These are phyloP conservation scores for Aphidius ervi DNA, from an alignment of 1,140 invertebrate genomes.

Conservation along the genomic window DNA sequence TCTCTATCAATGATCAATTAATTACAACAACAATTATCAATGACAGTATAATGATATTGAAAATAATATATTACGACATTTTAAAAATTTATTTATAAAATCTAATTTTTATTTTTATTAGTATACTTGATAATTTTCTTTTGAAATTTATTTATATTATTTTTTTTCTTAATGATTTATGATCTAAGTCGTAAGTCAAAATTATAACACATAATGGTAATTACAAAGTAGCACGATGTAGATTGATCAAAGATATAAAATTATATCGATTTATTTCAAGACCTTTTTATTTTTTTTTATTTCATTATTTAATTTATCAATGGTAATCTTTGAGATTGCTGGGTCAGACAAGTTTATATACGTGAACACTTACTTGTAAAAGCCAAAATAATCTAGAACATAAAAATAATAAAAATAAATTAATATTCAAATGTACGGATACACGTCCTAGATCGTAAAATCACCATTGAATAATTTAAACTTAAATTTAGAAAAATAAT, in stretches of 20 bases:
- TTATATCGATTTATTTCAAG: slow-evolving; percentile 8
- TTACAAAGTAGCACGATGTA: background rate
- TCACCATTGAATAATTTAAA: background rate
- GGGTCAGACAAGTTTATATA: slow-evolving; percentile 14
- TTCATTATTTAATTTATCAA: slow-evolving; percentile 9
- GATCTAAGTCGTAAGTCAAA: background rate
- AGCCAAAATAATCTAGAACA: slow-evolving; percentile 2
- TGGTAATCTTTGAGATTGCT: slow-evolving; percentile 13
- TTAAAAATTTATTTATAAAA: too few species aligned
- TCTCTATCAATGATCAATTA: background rate
- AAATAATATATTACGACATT: background rate
- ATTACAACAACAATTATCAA: slow-evolving; percentile 22
- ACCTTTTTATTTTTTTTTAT: background rate
- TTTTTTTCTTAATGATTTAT: background rate
- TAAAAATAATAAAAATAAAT: slow-evolving; percentile 9
- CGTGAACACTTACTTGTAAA: slow-evolving; percentile 4
- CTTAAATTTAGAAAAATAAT: background rate
- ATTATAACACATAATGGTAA: background rate
- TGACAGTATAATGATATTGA: slow-evolving; percentile 24
- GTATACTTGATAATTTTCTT: too few species aligned
- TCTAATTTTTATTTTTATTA: too few species aligned
- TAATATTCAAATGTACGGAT: background rate
- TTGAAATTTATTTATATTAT: background rate
- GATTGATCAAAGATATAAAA: background rate
- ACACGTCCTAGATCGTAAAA: too few species aligned